phyloP scores from a whole-genome alignment of 2,797 vertebrate genomes.

The Pygocentrus nattereri region DNA sequence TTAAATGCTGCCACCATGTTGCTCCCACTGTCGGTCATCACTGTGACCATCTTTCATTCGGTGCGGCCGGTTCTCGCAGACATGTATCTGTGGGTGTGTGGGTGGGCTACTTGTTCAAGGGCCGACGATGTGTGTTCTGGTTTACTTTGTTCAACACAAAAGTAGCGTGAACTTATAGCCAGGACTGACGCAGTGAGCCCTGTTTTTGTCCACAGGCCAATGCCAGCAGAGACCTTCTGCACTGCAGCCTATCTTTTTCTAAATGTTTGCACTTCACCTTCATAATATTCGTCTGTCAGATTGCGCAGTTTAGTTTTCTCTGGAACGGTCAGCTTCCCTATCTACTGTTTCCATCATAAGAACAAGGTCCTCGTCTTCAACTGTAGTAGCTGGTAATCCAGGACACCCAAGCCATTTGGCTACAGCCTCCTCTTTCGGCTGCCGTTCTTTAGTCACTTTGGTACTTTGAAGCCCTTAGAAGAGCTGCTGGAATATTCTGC shows the following conservation, averaged over 20 bases:
- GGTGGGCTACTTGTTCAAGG: slow-evolving; percentile 57
- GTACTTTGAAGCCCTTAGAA: too few species aligned
- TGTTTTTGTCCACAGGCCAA: slow-evolving; percentile 55
- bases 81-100: slow-evolving; percentile 49
- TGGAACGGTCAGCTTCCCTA: too few species aligned
- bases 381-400: too few species aligned
- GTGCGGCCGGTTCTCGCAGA: slow-evolving; percentile 35
- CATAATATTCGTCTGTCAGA: too few species aligned
- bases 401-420: too few species aligned
- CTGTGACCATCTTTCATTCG: slow-evolving; percentile 47
- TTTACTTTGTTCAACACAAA: slow-evolving; percentile 54
- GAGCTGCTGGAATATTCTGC: too few species aligned
- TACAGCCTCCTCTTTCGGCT: too few species aligned
- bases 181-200: slow-evolving; percentile 57
- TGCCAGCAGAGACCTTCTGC: slow-evolving; percentile 29
- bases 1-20: slow-evolving; percentile 53
- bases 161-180: slow-evolving; percentile 48
- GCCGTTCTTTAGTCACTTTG: too few species aligned
- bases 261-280: too few species aligned
- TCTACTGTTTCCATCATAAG: too few species aligned
- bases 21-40: slow-evolving; percentile 56
- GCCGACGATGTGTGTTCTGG: slow-evolving; percentile 51
- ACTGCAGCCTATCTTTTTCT: slow-evolving; percentile 38
- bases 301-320: too few species aligned
- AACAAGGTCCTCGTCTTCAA: too few species aligned